Evolutionary conservation across 1,140 invertebrate species (phyloP), one percentile per base, ranked within the genome.

Genomic region (Papilio polytes): DNA sequence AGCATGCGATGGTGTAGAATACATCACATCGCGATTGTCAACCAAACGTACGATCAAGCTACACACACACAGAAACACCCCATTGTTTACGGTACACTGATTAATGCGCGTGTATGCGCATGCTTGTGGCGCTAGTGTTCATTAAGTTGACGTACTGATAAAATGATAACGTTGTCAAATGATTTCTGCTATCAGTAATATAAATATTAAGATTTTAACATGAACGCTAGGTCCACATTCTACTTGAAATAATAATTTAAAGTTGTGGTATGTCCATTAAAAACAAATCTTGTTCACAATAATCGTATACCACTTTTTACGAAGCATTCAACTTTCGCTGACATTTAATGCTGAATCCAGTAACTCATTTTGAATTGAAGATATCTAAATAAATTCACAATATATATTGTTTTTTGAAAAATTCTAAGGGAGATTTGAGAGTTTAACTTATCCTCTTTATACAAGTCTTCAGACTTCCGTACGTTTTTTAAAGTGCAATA

Each of bases 11-110:
- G 92, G 94, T 94, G 90, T 92, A 94, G 93, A 92, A 94, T 94
- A 93, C 92, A 94, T 94, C 92, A 95, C 94, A 95, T 95, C 92
- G 94, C 94, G 94, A 94, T 95, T 95, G 94, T 95, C 94, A 95
- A 95, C 94, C 93, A 94, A 94, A 94, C 91, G 91, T 94, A 90
- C 93, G 90, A 94, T 88, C 93, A 92, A 94, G 91, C 92, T 89
- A 94, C 93, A 90, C 92, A 93, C 92, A 94, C 92, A 92, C 87
- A 87, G 85, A 89, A 86, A 90, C 82, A 80, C 80, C 86, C 89
- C 89, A 93, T 94, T 94, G 92, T 94, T 94, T 94, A 94, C 90
- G 90, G 86, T 90, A 90, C 88, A 88, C 81, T 91, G 93, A 90
- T 87, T 88, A 89, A 85, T 89, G 86, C 88, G 85, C 82, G 84